Base-by-base conservation (phyloP, 2,113 vertebrate genomes). In the rat (Rattus norvegicus) region DNA sequence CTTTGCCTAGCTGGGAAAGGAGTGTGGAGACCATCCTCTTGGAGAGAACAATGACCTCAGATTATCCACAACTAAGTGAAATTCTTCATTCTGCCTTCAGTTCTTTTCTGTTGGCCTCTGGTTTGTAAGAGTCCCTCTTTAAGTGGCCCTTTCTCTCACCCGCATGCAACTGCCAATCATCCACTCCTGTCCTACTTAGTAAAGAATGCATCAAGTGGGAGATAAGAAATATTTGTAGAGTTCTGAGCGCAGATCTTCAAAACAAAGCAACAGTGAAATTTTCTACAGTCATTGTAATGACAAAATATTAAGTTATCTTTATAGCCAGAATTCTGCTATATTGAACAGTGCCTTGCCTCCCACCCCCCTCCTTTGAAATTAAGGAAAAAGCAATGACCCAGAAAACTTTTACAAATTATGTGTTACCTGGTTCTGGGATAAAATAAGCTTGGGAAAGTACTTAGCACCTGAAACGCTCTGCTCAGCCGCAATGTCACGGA, bases 231-330 rank as follows among this genome's bases (percentile, higher is more conserved):
- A 84, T 22, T 86, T 87, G 75, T 67, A 88, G 10, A 93, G 49
- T 92, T 52, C 75, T 56, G 5, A 75, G 0, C 56, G n/a, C 69
- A 54, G 65, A 4, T 24, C 88, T 92, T 80, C 39, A 65, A 69
- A 92, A 56, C 85, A 77, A 90, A 79, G 69, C 54, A 47, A 61
- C 16, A 77, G 73, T 52, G 39, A 90, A 77, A 76, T 52, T 90
- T 75, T 92, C 36, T 76, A 43, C 43, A 92, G 65, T 69, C 24
- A 1, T 52, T 87, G 83, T 16, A 7, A 28, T 90, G 59, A 90
- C 65, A 92, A 96, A 83, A 93, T 54, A 92, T 13, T 88, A 73
- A 73, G 9, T 92, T 3, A 52, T 86, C 80, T 73, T 54, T 92
- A 63, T 92, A 79, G 73, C 76, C 13, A 52, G 33, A 91, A 88